A percentile compares a stretch with the other conserved stretches of the same genome.
phyloP scores from a whole-genome alignment of 2,888 invertebrate species.

The Trichacis sp. region DNA sequence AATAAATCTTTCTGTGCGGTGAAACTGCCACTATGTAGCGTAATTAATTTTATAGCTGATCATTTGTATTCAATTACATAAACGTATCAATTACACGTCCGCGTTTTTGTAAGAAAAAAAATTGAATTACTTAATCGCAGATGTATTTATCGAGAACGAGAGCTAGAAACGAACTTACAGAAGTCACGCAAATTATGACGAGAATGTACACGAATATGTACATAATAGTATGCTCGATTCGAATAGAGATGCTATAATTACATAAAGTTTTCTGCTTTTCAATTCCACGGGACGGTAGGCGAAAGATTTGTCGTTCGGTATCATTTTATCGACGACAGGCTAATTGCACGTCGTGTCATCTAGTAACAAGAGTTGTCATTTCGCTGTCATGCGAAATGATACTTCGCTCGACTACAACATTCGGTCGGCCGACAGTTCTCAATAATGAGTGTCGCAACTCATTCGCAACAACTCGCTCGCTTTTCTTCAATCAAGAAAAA shows the following conservation, averaged over 20 bases:
- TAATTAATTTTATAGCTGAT: background rate
- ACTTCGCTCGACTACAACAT: slow-evolving; percentile 17
- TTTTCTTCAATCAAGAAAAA: slow-evolving; percentile 13
- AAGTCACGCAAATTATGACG: slow-evolving; percentile 30
- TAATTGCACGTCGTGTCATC: slow-evolving; percentile 35
- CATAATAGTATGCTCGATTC: slow-evolving; percentile 24
- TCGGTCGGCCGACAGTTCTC: slow-evolving; percentile 34
- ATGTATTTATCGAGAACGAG: background rate
- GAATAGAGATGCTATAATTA: slow-evolving; percentile 30
- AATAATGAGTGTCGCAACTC: no score
- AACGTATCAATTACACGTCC: background rate
- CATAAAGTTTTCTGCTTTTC: slow-evolving; percentile 27
- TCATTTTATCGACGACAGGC: slow-evolving; percentile 38
- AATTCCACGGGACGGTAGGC: slow-evolving; percentile 26
- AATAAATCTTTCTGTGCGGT: background rate
- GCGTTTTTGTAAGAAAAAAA: background rate
- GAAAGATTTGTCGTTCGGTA: slow-evolving; percentile 26
- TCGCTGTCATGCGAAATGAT: slow-evolving; percentile 33
- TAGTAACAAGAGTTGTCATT: slow-evolving; percentile 37
- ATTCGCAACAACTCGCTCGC: slow-evolving; percentile 13
- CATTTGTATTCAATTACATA: background rate
- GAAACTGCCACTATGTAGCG: background rate
- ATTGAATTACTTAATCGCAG: background rate
- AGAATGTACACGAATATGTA: slow-evolving; percentile 10
- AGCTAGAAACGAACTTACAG: slow-evolving; percentile 14